These are phyloP conservation scores for Planococcus citri DNA, from an alignment of 1,140 invertebrate genomes.

Conservation along the genomic window DNA sequence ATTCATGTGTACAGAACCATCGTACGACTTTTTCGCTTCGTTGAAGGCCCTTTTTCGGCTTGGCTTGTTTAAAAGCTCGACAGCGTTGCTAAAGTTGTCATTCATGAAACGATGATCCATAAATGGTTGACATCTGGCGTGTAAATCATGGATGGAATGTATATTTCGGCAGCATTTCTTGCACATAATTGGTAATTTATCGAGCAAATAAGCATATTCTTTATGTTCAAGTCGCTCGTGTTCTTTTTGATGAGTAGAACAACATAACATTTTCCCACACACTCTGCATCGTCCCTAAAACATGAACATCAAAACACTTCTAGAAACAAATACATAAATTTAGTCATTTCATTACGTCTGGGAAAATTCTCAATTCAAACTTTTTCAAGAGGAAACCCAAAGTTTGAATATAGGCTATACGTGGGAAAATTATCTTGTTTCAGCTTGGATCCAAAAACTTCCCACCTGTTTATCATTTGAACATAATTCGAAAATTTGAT, in stretches of 20 bases:
- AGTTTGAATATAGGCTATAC: too few relatives aligned
- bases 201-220: neutral
- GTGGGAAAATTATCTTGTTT: too few relatives aligned
- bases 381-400: too few relatives aligned
- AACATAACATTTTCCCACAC: neutral
- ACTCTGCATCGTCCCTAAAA: neutral
- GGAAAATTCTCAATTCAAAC: too few relatives aligned
- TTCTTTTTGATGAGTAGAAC: neutral
- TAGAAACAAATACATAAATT: too few relatives aligned
- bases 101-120: neutral
- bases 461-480: too few relatives aligned
- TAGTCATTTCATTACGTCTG: too few relatives aligned
- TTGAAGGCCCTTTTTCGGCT: neutral
- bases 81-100: neutral
- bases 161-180: neutral
- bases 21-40: neutral
- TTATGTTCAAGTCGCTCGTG: neutral
- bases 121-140: neutral
- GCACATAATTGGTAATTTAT: neutral
- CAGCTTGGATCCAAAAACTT: too few relatives aligned
- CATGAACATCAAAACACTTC: too few relatives aligned
- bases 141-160: neutral
- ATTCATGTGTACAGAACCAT: neutral
- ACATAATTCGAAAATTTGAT: too few relatives aligned
- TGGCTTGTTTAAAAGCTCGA: neutral